Base-by-base conservation (phyloP, 2,888 invertebrate genomes). In the Machimus atricapillus region DNA sequence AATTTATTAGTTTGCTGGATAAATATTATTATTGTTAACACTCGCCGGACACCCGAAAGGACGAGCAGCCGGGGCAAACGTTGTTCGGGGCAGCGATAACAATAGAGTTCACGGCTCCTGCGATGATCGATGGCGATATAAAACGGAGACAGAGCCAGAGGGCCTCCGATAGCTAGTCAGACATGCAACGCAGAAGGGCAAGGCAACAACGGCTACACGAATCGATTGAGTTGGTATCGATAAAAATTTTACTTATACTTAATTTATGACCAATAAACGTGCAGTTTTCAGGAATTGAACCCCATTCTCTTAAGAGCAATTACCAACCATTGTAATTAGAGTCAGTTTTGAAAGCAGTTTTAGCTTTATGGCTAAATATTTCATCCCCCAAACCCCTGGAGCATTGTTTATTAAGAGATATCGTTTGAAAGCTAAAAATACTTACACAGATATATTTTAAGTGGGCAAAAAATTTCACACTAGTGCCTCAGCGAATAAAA, bases 1-100 rank as follows among this genome's bases (percentile, higher is more conserved):
- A 82, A 82, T 82, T 82, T 82, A 82, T 82, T 58, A 82, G 82
- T 82, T 82, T 23, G 8, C n/a, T 82, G 66, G 14, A 82, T 82
- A 82, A 82, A 82, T 82, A 82, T 58, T 82, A 82, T 82, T 82
- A 82, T 82, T 82, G 66, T 82, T 37, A 82, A 52, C 82, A 82
- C 66, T 66, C n/a, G 23, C 34, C 27, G 34, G 58, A 58, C 34
- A 9, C n/a, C 34, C 40, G 16, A 14, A n/a, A 66, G 12, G 34
- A 16, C 76, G 43, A 58, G 12, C 14, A 9, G 0, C 16, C 9
- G 4, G 27, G 56, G 58, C 27, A 19, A 56, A 27, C 16, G 43
- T 46, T 46, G 12, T 46, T 46, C 9, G 16, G 46, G 37, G 4
- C 7, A 76, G 3, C 34, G 37, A 76, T 76, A 76, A 16, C 37